These are phyloP conservation scores for Myotis vivesi DNA, from an alignment of 2,797 vertebrate genomes.

Conservation along the genomic window DNA sequence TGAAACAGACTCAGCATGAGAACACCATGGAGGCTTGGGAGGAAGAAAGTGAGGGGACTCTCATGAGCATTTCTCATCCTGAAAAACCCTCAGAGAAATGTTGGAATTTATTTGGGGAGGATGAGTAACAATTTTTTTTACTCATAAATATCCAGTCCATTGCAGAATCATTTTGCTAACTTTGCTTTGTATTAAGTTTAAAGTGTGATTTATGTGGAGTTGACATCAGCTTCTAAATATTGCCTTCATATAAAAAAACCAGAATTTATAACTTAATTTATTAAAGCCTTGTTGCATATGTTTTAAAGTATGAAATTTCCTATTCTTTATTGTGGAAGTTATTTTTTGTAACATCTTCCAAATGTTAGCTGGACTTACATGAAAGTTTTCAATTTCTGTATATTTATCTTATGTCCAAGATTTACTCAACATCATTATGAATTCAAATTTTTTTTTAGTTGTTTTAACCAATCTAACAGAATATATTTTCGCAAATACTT, in stretches of 20 bases:
- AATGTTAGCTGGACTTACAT: background rate
- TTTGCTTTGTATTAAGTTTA: background rate
- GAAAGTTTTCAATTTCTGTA: background rate
- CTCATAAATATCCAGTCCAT: background rate
- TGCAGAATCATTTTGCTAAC: background rate
- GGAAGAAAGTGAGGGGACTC: too few species aligned
- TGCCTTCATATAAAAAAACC: background rate
- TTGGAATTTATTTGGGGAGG: background rate
- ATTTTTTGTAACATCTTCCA: background rate
- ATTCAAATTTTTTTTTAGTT: background rate
- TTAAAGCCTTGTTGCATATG: background rate
- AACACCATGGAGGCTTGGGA: background rate
- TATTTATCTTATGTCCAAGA: background rate
- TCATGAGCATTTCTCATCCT: background rate
- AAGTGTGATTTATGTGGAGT: background rate
- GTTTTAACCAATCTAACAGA: background rate
- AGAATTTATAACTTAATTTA: background rate
- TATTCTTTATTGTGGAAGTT: background rate
- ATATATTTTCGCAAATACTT: background rate
- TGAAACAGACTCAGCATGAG: background rate
- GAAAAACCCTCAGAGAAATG: background rate
- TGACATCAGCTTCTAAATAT: background rate
- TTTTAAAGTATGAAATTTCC: background rate
- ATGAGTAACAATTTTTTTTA: background rate
- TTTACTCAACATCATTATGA: background rate